These are phyloP conservation scores for Struthio camelus DNA, from an alignment of 2,113 vertebrate genomes.

Conservation along the genomic window DNA sequence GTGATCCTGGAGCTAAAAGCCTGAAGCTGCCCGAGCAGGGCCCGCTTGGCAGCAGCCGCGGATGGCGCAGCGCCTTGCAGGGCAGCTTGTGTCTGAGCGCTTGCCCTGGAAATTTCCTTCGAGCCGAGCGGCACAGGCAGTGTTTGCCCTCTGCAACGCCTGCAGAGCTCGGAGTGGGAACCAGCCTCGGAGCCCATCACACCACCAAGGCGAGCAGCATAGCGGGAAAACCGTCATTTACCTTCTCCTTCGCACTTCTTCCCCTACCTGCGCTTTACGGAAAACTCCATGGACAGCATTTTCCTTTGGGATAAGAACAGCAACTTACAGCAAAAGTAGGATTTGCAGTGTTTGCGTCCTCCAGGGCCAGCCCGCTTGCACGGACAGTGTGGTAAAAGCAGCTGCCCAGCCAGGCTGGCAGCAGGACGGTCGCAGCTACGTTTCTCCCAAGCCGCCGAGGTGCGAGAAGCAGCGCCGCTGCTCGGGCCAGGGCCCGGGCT, in stretches of 20 bases:
- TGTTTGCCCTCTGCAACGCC: not conserved
- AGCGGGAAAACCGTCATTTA: not conserved
- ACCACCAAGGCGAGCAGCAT: not conserved
- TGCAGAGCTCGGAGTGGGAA: not conserved
- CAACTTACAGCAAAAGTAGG: not conserved
- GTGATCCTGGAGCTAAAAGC: conserved; percentile 72
- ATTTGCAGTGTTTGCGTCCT: not conserved
- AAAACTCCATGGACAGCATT: not conserved
- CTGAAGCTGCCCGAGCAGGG: conserved; percentile 46
- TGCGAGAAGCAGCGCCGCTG: not conserved
- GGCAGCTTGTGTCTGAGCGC: conserved; percentile 36
- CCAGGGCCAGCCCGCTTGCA: too few species aligned
- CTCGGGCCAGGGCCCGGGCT: not conserved
- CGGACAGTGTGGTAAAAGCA: accelerated
- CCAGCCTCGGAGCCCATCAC: not conserved
- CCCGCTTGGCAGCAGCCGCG: conserved; percentile 50
- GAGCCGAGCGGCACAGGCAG: not conserved
- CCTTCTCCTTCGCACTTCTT: not conserved
- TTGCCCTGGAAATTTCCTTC: conserved; percentile 51
- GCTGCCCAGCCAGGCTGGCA: not conserved
- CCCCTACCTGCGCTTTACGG: not conserved
- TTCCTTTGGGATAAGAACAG: not conserved
- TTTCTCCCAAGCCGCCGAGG: not conserved
- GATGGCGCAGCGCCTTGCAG: not conserved
- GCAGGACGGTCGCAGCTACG: not conserved